Conservation (phyloP, 2,797 vertebrate genomes). For the Notolepis coatsorum region DNA sequence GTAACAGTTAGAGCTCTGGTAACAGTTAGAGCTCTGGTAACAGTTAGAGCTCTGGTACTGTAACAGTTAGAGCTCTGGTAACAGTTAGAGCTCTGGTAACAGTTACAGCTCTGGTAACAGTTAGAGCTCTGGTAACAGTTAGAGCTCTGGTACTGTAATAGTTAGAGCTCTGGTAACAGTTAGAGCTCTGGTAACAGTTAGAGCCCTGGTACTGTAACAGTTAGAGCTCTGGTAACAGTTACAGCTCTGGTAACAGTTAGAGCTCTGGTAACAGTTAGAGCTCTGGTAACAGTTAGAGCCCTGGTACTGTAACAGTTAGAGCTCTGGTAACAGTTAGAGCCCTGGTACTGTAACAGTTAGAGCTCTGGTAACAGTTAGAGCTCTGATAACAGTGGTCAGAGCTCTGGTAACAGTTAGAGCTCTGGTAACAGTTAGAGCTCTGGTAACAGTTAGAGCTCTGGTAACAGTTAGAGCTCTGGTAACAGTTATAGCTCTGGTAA, state of each 20-base stretch:
- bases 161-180: background rate
- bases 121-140: background rate
- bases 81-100: background rate
- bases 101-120: no score
- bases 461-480: background rate
- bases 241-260: no score
- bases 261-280: background rate
- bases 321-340: background rate
- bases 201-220: no score
- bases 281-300: background rate
- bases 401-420: background rate
- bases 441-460: background rate
- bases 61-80: background rate
- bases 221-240: background rate
- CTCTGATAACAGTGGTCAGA: background rate
- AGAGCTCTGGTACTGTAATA: no score
- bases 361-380: background rate
- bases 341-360: no score
- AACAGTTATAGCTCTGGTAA: no score
- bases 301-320: no score
- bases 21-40: background rate
- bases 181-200: background rate
- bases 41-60: no score
- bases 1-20: background rate
- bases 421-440: background rate